Percentiles rank a stretch among this genome's conserved stretches.
Evolutionary conservation across 2,888 invertebrate species (phyloP).

Genomic region (Nomada fucata): DNA sequence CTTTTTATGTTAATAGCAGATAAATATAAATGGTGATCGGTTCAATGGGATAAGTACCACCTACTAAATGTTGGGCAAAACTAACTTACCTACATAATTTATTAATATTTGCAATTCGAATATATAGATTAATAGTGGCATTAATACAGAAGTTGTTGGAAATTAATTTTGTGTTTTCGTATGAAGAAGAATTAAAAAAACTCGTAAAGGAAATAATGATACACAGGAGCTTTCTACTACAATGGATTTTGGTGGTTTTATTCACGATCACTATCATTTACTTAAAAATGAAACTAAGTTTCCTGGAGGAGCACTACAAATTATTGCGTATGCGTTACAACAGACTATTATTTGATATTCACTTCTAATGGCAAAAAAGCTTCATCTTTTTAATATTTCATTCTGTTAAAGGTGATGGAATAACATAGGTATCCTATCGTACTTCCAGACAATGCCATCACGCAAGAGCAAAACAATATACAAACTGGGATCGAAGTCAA

Average conservation of each 20-base stretch:
- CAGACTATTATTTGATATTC: constrained; percentile 35
- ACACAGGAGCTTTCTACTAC: constrained; percentile 77
- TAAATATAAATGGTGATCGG: constrained; percentile 1
- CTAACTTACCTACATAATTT: constrained; percentile 27
- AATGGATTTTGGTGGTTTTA: constrained; percentile 79
- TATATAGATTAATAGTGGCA: background rate
- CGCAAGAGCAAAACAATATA: constrained; percentile 62
- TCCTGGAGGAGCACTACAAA: constrained; percentile 81
- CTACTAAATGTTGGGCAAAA: background rate
- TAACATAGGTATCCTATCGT: constrained; percentile 57
- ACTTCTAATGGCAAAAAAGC: constrained; percentile 23
- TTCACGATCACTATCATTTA: constrained; percentile 81
- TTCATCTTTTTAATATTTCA: constrained; percentile 55
- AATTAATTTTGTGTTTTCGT: background rate
- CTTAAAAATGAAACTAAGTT: constrained; percentile 81
- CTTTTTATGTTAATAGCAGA: background rate
- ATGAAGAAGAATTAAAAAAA: background rate
- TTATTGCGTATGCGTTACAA: constrained; percentile 79
- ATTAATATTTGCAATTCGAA: constrained; percentile 31
- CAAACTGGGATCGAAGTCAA: constrained; percentile 69
- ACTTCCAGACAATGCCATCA: constrained; percentile 80
- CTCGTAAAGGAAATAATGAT: constrained; percentile 70
- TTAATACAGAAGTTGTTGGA: background rate
- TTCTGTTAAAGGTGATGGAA: constrained; percentile 61
- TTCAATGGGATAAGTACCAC: background rate